phyloP scores from a whole-genome alignment of 2,113 vertebrate genomes.

The Rhynchomys soricoides region DNA sequence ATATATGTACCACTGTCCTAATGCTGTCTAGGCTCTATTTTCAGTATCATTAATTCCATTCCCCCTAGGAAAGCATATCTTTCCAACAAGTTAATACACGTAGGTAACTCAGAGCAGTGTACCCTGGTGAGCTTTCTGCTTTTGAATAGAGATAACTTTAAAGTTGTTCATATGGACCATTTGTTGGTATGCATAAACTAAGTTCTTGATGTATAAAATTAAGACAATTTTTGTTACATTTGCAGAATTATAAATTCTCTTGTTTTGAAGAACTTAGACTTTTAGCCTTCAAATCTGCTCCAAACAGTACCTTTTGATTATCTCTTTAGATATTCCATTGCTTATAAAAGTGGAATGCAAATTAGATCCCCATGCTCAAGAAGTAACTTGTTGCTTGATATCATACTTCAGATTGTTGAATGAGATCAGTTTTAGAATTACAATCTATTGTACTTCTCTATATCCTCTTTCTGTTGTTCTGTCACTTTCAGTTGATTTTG shows the following conservation, averaged over 20 bases:
- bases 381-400: neutral
- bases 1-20: neutral
- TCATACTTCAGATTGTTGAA: neutral
- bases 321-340: neutral
- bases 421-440: neutral
- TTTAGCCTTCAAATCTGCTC: neutral
- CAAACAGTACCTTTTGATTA: neutral
- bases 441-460: neutral
- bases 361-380: neutral
- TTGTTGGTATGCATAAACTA: neutral
- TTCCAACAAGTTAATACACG: neutral
- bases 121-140: neutral
- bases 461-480: neutral
- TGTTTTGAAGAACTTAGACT: neutral
- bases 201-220: neutral
- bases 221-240: neutral
- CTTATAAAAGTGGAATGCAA: neutral
- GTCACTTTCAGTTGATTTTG: neutral
- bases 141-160: neutral
- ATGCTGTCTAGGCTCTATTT: neutral
- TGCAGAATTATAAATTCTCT: conserved; percentile 5
- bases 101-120: neutral
- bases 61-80: neutral
- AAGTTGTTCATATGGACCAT: neutral
- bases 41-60: neutral